phyloP scores from a whole-genome alignment of 2,113 vertebrate genomes.

The Varanus salvator region DNA sequence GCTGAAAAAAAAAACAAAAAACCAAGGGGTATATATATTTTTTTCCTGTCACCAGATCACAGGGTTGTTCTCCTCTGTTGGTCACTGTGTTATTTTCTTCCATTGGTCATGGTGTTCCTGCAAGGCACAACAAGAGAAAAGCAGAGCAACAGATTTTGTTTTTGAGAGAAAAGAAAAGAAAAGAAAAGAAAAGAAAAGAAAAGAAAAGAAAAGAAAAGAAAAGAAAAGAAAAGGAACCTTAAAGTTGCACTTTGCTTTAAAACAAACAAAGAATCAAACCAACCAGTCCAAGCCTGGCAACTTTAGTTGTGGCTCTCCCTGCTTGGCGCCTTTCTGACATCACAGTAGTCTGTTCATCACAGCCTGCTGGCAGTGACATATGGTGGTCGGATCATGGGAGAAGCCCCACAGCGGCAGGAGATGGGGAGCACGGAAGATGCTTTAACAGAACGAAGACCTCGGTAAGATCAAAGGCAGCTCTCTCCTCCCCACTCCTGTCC shows the following conservation, averaged over 20 bases:
- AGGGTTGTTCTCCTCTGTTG: slow-evolving; percentile 76
- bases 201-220: too few relatives aligned
- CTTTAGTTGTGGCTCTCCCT: slow-evolving; percentile 72
- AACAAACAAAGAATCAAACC: slow-evolving; percentile 70
- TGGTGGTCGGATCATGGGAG: slow-evolving; percentile 71
- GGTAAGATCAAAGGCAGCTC: slow-evolving; percentile 75
- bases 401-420: slow-evolving; percentile 69
- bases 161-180: slow-evolving; percentile 50
- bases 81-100: slow-evolving; percentile 78
- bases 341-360: slow-evolving; percentile 74
- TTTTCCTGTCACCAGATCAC: slow-evolving; percentile 74
- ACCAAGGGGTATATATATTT: slow-evolving; percentile 50
- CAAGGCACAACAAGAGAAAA: slow-evolving; percentile 76
- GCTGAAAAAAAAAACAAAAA: slow-evolving; percentile 45
- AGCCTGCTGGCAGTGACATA: slow-evolving; percentile 60
- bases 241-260: slow-evolving; percentile 78
- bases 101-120: slow-evolving; percentile 77
- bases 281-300: slow-evolving; percentile 60
- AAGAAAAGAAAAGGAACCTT: slow-evolving; percentile 52
- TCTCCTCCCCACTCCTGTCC: not conserved
- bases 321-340: slow-evolving; percentile 77
- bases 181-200: too few relatives aligned
- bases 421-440: slow-evolving; percentile 68
- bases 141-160: slow-evolving; percentile 77
- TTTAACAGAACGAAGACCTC: slow-evolving; percentile 71